Evolutionary conservation across 1,140 invertebrate species (phyloP), one percentile per base, ranked within the genome.

Genomic region (Trialeurodes vaporariorum): DNA sequence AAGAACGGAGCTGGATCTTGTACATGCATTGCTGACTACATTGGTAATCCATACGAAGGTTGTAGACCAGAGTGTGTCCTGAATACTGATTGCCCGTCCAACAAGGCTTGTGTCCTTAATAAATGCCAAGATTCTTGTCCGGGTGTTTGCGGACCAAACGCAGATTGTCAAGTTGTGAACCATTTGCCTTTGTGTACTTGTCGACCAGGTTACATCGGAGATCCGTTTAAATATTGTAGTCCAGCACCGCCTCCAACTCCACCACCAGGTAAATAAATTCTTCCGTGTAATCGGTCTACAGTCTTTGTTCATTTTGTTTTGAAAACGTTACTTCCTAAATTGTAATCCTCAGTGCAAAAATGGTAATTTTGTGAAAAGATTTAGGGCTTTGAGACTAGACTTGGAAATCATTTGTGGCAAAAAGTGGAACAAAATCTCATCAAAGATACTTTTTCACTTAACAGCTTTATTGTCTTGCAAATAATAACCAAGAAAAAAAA

Each of bases 11-110:
- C 78, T 64, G 84, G 83, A 21, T 79, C 85, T 34, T 88, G 87
- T 73, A 82, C 83, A 58, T 89, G 87, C 72, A 76, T 85, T 58
- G 76, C 75, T 59, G 83, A 81, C 60, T 89, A 82, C 72, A 77
- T 83, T 65, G 87, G 87, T 58, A 79, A 79, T 65, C 87, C 88
- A 62, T 81, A 83, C 67, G 79, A 73, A 73, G 85, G 86, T 21
- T 90, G 87, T 75, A 78, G 85, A 72, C 89, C 89, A n/a, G 85
- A 88, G 77, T 89, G 86, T 75, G 81, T 84, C 1, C 79, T 84
- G 11, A 88, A 85, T 72, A 81, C 83, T 1, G 88, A 90, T 73
- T 91, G 88, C 77, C 79, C 85, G 1, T 77, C 76, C 62, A 82
- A 84, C 72, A 83, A 83, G 76, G 83, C 86, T 21, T 89, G 87